phyloP scores from a whole-genome alignment of 2,888 invertebrate genomes.

The Palloptera scutellata region DNA sequence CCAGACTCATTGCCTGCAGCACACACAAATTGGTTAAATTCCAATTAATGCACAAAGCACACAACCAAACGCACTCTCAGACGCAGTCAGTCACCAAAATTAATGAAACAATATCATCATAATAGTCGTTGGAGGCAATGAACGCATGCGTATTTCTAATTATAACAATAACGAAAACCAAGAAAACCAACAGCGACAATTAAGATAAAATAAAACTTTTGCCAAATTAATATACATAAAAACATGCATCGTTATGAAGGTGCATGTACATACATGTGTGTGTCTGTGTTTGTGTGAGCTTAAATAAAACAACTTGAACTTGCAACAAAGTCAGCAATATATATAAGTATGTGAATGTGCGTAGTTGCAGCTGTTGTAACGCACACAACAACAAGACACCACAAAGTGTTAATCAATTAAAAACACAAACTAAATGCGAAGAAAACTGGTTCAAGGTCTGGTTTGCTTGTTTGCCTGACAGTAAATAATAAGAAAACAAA shows the following conservation, averaged over 20 bases:
- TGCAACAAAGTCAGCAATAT: neutral
- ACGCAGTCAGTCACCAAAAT: no score
- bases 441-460: constrained; percentile 26
- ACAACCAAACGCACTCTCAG: constrained; percentile 2
- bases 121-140: no score
- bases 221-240: no score
- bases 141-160: no score
- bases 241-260: neutral
- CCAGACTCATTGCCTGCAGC: neutral
- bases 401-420: neutral
- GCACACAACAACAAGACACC: neutral
- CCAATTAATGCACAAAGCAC: neutral
- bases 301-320: neutral
- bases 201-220: no score
- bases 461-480: neutral
- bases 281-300: neutral
- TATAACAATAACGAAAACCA: no score
- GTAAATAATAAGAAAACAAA: neutral
- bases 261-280: neutral
- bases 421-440: neutral
- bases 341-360: neutral
- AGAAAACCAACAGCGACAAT: no score
- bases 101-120: no score
- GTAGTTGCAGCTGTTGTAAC: no score
- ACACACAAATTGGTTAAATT: no score